A percentile compares a stretch with the other conserved stretches of the same genome.
Conservation (phyloP, 2,113 vertebrate species). For the Scalopus aquaticus region DNA sequence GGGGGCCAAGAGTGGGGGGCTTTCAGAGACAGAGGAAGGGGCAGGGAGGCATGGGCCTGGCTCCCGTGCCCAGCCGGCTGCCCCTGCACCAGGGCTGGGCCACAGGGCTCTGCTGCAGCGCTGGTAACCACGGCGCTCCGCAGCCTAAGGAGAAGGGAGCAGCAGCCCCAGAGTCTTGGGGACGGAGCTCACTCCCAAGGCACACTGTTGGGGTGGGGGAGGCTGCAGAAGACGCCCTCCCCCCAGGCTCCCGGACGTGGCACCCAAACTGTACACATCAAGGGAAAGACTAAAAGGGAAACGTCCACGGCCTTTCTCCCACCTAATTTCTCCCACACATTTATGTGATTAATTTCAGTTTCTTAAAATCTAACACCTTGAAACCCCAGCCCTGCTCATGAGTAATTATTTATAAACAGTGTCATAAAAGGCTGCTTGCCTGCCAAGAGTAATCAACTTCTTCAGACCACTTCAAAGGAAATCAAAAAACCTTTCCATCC, state of each 20-base stretch:
- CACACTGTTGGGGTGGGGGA: neutral
- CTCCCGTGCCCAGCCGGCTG: fast-evolving
- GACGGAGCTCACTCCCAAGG: slow-evolving; percentile 47
- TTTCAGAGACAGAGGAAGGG: neutral
- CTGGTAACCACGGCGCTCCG: neutral
- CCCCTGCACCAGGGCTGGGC: too few relatives aligned
- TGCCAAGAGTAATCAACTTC: slow-evolving; percentile 90
- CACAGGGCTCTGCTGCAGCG: neutral
- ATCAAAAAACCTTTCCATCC: slow-evolving; percentile 88
- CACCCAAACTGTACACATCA: slow-evolving; percentile 80
- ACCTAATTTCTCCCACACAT: slow-evolving; percentile 83
- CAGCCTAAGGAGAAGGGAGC: neutral
- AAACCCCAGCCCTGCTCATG: slow-evolving; percentile 85
- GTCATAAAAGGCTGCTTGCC: slow-evolving; percentile 87
- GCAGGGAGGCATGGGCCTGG: fast-evolving
- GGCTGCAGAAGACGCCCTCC: slow-evolving; percentile 72
- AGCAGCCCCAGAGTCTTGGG: fast-evolving
- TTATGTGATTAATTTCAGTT: slow-evolving; percentile 87
- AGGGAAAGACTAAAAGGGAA: slow-evolving; percentile 81
- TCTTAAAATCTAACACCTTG: slow-evolving; percentile 87
- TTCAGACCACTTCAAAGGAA: slow-evolving; percentile 89
- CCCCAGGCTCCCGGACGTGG: slow-evolving; percentile 71
- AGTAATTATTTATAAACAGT: slow-evolving; percentile 92
- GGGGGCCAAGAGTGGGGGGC: neutral
- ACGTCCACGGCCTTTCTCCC: slow-evolving; percentile 81